These are phyloP conservation scores for Phenganax subtilis DNA, from an alignment of 92 coral and sea anemone genomes.

Conservation along the genomic window DNA sequence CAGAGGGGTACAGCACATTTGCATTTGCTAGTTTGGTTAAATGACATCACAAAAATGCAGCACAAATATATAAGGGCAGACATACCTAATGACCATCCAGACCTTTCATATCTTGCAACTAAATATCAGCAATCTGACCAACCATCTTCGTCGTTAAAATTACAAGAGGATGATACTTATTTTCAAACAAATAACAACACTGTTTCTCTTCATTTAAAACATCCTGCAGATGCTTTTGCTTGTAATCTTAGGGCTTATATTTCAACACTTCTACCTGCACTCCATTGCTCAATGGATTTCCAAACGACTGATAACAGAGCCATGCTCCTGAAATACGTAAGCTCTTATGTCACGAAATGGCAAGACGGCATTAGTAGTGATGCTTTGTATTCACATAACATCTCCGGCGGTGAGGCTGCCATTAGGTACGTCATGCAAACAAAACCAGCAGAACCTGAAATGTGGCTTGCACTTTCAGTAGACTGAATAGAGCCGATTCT, in stretches of 20 bases:
- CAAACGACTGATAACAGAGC: slow-evolving; percentile 4
- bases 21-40: neutral
- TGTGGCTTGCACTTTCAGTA: slow-evolving; percentile 1
- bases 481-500: too few species aligned
- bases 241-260: too few species aligned
- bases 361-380: neutral
- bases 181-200: neutral
- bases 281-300: slow-evolving; percentile 11
- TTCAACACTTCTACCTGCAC: neutral
- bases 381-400: slow-evolving; percentile 10
- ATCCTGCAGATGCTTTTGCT: neutral
- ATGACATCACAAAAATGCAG: neutral
- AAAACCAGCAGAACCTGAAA: slow-evolving; percentile 25
- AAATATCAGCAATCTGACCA: neutral
- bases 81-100: slow-evolving; percentile 10
- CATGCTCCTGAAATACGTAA: slow-evolving; percentile 11
- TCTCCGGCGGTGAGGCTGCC: slow-evolving; percentile 10
- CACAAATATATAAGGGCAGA: slow-evolving; percentile 2
- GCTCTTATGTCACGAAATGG: slow-evolving; percentile 3
- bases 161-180: neutral
- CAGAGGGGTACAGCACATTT: slow-evolving; percentile 9
- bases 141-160: neutral
- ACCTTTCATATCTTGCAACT: neutral
- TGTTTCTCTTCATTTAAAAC: neutral
- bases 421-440: neutral